Conservation (phyloP, 2,888 invertebrate species). For the Hipparchia semele region DNA sequence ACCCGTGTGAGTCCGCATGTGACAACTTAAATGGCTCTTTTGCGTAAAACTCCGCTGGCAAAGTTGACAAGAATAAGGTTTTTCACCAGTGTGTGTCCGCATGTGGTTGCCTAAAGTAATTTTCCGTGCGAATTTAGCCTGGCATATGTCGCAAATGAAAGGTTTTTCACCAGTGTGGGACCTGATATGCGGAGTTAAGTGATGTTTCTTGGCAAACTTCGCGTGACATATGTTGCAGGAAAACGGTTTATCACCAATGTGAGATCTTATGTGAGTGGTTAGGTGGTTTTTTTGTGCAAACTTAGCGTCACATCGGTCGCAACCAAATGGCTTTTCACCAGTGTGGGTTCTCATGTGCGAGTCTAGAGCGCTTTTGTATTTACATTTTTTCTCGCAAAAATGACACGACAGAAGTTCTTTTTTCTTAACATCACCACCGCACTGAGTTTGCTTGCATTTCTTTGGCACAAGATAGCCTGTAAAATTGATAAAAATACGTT, state of each 20-base stretch:
- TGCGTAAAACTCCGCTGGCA: slow-evolving; percentile 7
- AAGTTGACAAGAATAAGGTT: neutral
- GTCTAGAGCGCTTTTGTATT: neutral
- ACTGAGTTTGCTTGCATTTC: neutral
- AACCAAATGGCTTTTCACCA: slow-evolving; percentile 1
- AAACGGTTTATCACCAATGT: neutral
- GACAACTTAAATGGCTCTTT: neutral
- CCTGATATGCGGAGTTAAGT: neutral
- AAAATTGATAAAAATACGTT: neutral
- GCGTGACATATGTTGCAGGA: neutral
- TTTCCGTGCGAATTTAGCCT: neutral
- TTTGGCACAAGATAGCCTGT: neutral
- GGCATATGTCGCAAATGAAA: slow-evolving; percentile 4
- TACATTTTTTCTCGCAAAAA: neutral
- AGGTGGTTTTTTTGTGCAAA: slow-evolving; percentile 1
- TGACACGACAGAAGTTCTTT: neutral
- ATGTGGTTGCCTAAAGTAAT: neutral
- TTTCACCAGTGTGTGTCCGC: slow-evolving; percentile 10
- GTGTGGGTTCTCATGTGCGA: slow-evolving; percentile 10
- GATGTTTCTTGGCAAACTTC: neutral
- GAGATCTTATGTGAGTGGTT: neutral
- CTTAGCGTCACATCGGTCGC: neutral
- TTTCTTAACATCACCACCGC: neutral
- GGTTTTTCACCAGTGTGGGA: neutral
- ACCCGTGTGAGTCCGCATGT: slow-evolving; percentile 18